Conservation (phyloP, 2,797 vertebrate genomes). For the Tokudaia tokunoshimensis region DNA sequence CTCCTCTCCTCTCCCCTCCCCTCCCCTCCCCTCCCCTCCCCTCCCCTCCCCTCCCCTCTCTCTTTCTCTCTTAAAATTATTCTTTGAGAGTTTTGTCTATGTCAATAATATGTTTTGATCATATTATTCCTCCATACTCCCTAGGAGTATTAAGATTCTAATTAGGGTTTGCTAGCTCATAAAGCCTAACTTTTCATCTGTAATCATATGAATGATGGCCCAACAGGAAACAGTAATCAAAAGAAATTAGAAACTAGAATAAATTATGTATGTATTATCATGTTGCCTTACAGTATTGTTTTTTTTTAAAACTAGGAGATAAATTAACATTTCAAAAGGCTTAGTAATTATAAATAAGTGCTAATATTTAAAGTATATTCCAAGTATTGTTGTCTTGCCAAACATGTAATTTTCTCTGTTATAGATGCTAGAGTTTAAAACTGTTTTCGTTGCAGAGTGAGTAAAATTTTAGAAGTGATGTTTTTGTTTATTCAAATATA, state of each 20-base stretch:
- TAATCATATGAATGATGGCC: background rate
- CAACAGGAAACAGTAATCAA: slow-evolving; percentile 8
- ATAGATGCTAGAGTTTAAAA: slow-evolving; percentile 57
- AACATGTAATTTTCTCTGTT: slow-evolving; percentile 57
- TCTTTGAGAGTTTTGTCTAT: background rate
- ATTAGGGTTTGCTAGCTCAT: background rate
- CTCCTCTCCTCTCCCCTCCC: too few species aligned
- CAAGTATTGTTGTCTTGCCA: slow-evolving; percentile 24
- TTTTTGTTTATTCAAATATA: slow-evolving; percentile 73
- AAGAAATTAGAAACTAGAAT: slow-evolving; percentile 37
- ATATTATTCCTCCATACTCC: background rate
- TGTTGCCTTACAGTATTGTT: background rate
- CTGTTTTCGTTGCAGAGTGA: slow-evolving; percentile 57
- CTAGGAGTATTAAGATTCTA: background rate
- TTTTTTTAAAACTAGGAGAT: slow-evolving; percentile 21
- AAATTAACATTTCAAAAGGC: slow-evolving; percentile 37
- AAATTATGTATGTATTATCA: background rate
- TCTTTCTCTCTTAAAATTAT: background rate
- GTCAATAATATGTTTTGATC: background rate
- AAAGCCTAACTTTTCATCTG: slow-evolving; percentile 3
- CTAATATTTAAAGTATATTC: slow-evolving; percentile 58
- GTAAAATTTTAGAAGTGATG: slow-evolving; percentile 55
- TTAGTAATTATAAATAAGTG: background rate
- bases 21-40: too few species aligned
- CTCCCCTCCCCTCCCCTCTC: too few species aligned